Conservation (phyloP, 2,113 vertebrate species). For the Hydropotes inermis region DNA sequence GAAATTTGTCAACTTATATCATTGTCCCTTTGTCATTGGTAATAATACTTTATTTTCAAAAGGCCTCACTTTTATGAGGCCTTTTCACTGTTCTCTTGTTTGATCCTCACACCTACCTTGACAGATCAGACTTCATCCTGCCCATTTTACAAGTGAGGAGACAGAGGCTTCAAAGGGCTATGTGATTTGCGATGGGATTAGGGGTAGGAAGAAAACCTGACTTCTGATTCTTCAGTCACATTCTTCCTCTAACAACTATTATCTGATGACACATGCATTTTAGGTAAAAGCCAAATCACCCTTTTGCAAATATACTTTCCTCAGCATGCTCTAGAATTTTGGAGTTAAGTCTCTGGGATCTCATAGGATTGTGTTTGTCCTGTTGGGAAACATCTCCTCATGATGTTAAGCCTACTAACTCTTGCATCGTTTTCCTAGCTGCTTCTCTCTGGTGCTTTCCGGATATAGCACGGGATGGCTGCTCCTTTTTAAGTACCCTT, state of each 20-base stretch:
- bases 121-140: neutral
- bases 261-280: neutral
- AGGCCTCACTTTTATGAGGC: neutral
- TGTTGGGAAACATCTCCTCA: neutral
- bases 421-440: neutral
- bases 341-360: neutral
- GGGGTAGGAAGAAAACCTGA: neutral
- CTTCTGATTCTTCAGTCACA: neutral
- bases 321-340: neutral
- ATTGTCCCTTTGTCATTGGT: neutral
- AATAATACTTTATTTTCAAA: neutral
- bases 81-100: neutral
- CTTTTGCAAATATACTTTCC: neutral
- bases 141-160: neutral
- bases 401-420: neutral
- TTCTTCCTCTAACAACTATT: neutral
- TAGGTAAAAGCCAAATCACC: neutral
- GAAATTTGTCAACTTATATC: neutral
- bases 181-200: neutral
- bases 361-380: neutral
- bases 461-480: neutral
- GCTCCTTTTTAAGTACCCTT: neutral
- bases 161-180: neutral
- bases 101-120: neutral
- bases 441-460: neutral